Base-by-base conservation (phyloP, 2,888 invertebrate species). In the Sarcophaga variegata region DNA sequence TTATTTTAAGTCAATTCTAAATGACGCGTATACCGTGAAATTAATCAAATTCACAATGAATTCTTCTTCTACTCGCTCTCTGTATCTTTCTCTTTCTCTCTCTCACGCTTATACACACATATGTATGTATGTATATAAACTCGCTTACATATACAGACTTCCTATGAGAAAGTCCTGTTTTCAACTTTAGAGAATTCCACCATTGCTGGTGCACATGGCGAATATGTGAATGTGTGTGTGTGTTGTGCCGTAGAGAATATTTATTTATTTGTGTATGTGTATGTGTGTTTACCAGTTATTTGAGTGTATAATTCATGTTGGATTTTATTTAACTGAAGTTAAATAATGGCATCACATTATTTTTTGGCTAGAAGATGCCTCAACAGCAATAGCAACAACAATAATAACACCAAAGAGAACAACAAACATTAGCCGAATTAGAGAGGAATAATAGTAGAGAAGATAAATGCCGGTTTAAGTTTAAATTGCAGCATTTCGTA, bases 1-100 rank as follows among this genome's bases (percentile, higher is more conserved):
- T 91, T 89, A 89, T 90, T 91, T 90, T 90, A 90, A 91, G 90
- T 90, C 88, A 90, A 89, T 89, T 91, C 91, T 90, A 91, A 91
- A 90, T 90, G 90, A 89, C 69, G 80, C 82, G 77, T 78, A 82
- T 74, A 81, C 80, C 77, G 81, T 83, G 81, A 78, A 85, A 83
- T 88, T 85, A 83, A 77, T 85, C 82, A 88, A 77, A 78, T 71
- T 70, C 6, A 17, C 67, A 81, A 72, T 27, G 49, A 67, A 77
- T 81, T 45, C 10, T 37, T 47, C 45, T 17, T 49, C 37, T 10
- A 37, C 37, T 37, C 8, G 8, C 37, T 2, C 3, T 2, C 37
- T 8, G 8, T 8, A 8, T 37, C 8, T 8, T 2, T 37, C 37
- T 8, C 37, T 8, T 8, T 37, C 10, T 37, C 37, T 2, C 45